Evolutionary conservation across 2,113 vertebrate species (phyloP).

Genomic region (Hipposideros armiger): DNA sequence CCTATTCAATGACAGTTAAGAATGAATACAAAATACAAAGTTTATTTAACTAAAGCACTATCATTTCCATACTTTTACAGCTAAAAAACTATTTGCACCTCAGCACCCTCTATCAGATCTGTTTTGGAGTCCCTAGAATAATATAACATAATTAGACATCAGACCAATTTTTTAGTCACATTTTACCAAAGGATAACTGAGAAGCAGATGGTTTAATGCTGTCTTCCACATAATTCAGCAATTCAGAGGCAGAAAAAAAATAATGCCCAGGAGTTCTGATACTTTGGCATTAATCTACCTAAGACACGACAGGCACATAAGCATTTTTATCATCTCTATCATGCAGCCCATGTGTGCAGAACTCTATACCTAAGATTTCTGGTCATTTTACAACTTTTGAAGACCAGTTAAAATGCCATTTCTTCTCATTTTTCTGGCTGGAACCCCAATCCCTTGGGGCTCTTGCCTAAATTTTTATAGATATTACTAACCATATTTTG

Average conservation of each 20-base stretch:
- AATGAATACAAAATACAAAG: conserved; percentile 56
- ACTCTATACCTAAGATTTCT: conserved; percentile 46
- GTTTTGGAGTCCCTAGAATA: conserved; percentile 52
- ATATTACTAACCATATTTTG: background rate
- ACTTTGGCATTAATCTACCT: background rate
- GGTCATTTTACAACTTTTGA: conserved; percentile 42
- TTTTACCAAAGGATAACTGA: conserved; percentile 37
- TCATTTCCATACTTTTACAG: conserved; percentile 1
- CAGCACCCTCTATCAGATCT: conserved; percentile 33
- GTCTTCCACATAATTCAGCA: conserved; percentile 37
- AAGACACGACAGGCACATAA: background rate
- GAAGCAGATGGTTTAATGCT: conserved; percentile 52
- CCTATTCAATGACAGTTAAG: conserved; percentile 38
- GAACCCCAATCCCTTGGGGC: background rate
- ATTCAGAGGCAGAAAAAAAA: conserved; percentile 30
- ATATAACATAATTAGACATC: background rate
- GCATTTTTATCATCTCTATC: conserved; percentile 14
- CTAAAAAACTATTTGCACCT: conserved; percentile 52
- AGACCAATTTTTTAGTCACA: conserved; percentile 38
- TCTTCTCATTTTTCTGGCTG: background rate
- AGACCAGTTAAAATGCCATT: conserved; percentile 14
- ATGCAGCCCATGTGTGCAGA: background rate
- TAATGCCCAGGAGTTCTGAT: background rate
- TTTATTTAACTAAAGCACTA: conserved; percentile 48
- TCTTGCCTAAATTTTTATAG: conserved; percentile 55